phyloP scores from a whole-genome alignment of 2,113 vertebrate genomes.

The Istiophorus platypterus region DNA sequence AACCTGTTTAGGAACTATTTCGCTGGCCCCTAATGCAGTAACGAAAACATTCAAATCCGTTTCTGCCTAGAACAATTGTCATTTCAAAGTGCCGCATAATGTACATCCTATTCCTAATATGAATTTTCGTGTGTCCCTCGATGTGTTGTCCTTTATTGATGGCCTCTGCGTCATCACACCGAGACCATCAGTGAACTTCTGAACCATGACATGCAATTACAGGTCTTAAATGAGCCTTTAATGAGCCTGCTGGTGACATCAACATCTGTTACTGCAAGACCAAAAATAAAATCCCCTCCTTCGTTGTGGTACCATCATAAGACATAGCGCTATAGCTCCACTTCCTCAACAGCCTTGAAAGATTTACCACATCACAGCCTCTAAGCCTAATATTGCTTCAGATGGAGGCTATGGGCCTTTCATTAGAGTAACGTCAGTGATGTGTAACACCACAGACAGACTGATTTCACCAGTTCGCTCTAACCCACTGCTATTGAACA shows the following conservation, averaged over 20 bases:
- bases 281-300: constrained; percentile 18
- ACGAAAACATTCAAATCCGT: neutral
- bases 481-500: constrained; percentile 32
- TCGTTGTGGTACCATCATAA: neutral
- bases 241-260: constrained; percentile 43
- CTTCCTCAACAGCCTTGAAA: constrained; percentile 30
- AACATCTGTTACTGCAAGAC: constrained; percentile 38
- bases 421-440: constrained; percentile 11
- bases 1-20: neutral
- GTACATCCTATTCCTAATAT: neutral
- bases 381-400: neutral
- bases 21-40: neutral
- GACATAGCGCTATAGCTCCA: neutral
- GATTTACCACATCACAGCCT: constrained; percentile 29
- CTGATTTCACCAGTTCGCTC: constrained; percentile 33
- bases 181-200: constrained; percentile 55
- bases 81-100: neutral
- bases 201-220: constrained; percentile 56
- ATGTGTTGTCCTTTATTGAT: neutral
- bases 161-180: constrained; percentile 4
- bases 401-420: neutral
- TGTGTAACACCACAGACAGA: constrained; percentile 35
- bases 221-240: constrained; percentile 43
- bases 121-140: neutral
- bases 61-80: neutral